Base-by-base conservation (phyloP, 2,797 vertebrate genomes). In the Gymnoscopelus braueri region DNA sequence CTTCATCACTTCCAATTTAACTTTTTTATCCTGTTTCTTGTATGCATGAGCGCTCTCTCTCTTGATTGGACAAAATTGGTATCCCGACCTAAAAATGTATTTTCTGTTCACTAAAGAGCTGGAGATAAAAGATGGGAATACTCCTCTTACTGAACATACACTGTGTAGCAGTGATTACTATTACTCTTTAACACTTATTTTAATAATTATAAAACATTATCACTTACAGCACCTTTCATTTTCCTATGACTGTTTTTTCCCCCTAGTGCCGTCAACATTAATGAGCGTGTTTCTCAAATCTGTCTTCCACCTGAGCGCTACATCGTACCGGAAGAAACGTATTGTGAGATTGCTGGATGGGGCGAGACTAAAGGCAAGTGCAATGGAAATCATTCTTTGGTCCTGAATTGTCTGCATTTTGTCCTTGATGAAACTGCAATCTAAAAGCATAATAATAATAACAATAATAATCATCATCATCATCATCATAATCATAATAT, bases 331-430 rank as follows among this genome's bases (percentile, higher is more conserved):
- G 92, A 93, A 0, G 89, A 75, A 29, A 98, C 96, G 0, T 0
- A 19, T 35, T 99, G 98, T 15, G 98, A 99, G 91, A 97, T 99
- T 0, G 95, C 98, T 0, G 97, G 98, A 71, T 99, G 96, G 97
- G 96, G 97, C 0, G 97, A 98, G 74, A 97, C 96, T 3, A 92
- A 87, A 95, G 97, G 98, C 95, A 91, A 90, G 87, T 85, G 23
- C 53, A 67, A 75, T 75, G 51, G 53, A 69, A 50, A 48, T 10
- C 35, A 65, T 52, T 35, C 50, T 26, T 23, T 48, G 35, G 51
- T 47, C 26, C 24, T 48, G 64, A 60, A 26, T 65, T 51, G 14
- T 35, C 51, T 26, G n/a, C 62, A 69, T 1, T 14, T 14, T 35
- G 12, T 1, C 12, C 24, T 66, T 55, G 12, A 12, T 58, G 49